Conservation (phyloP, 2,113 vertebrate species). For the Passerina amoena region DNA sequence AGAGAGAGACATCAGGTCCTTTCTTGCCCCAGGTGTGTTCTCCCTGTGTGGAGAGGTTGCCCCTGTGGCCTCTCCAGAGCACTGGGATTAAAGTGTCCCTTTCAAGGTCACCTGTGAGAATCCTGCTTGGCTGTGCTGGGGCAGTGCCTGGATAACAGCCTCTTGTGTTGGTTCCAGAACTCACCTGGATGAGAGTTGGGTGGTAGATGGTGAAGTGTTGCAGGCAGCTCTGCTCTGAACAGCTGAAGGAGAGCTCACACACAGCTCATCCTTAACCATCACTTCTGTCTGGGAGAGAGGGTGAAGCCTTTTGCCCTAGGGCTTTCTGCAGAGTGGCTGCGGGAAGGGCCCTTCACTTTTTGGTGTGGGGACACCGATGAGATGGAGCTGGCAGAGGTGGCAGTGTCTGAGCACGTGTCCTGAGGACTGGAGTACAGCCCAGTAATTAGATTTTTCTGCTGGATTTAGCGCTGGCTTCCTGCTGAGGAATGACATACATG, state of each 20-base stretch:
- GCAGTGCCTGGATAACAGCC: neutral
- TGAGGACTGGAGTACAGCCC: neutral
- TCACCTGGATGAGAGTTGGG: accelerated
- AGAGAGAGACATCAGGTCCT: neutral
- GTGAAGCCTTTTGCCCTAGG: neutral
- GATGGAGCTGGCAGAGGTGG: neutral
- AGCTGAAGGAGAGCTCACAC: neutral
- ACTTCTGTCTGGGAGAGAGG: neutral
- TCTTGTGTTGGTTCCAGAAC: accelerated
- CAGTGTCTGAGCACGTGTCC: neutral
- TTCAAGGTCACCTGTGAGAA: neutral
- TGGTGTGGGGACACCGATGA: neutral
- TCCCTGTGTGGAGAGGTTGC: neutral
- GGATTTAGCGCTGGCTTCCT: neutral
- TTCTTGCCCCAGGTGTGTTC: neutral
- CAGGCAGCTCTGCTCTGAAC: neutral
- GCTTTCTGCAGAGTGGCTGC: neutral
- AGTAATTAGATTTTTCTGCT: neutral
- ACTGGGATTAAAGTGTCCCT: neutral
- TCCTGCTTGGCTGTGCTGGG: neutral
- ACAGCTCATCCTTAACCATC: neutral
- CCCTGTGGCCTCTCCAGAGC: neutral
- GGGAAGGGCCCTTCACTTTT: neutral
- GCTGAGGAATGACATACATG: neutral
- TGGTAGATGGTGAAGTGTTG: neutral